Evolutionary conservation across 2,113 vertebrate species (phyloP).

Genomic region (Coturnix japonica): DNA sequence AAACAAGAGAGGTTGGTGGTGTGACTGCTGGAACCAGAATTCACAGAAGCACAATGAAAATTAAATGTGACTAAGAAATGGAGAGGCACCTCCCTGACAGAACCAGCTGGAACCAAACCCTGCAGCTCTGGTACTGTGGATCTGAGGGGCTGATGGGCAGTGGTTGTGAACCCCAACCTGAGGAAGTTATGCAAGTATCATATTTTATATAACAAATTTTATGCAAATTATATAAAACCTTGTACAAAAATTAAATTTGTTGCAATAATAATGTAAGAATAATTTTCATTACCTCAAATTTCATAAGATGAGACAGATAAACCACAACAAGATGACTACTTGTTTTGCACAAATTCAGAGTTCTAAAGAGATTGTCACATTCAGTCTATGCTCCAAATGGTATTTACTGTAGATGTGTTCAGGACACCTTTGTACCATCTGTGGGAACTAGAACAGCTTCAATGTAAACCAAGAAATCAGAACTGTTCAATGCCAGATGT

Average conservation of each 20-base stretch:
- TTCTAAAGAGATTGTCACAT: neutral
- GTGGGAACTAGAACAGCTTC: rapidly evolving
- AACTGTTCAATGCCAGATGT: neutral
- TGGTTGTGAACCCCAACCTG: neutral
- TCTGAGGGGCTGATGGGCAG: neutral
- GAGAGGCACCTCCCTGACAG: neutral
- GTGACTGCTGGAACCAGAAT: neutral
- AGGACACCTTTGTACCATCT: neutral
- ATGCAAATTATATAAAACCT: neutral
- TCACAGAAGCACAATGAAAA: neutral
- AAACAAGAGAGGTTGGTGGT: neutral
- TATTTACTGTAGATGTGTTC: neutral
- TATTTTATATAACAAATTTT: neutral
- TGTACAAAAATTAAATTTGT: neutral
- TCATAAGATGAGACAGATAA: neutral
- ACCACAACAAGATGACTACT: neutral
- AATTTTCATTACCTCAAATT: neutral
- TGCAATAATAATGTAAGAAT: neutral
- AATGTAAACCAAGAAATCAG: neutral
- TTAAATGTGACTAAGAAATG: neutral
- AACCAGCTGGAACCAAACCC: rapidly evolving
- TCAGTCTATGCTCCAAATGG: neutral
- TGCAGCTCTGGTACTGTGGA: rapidly evolving
- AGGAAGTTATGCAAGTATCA: neutral
- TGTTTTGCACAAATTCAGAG: neutral